Base-by-base conservation (phyloP, 2,797 vertebrate species). In the Champsocephalus esox region DNA sequence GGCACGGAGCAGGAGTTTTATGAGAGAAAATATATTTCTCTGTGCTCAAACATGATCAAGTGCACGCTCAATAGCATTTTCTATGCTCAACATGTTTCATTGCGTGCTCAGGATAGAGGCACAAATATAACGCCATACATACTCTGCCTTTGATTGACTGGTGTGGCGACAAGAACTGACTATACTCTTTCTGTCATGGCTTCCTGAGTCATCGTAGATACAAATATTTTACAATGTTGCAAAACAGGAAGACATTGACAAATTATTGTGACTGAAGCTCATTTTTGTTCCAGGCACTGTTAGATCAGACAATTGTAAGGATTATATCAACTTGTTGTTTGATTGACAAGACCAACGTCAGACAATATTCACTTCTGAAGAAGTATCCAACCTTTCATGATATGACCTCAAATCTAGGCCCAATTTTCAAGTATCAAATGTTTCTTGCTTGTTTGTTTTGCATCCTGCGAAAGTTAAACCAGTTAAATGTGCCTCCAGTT, bases 391-490 rank as follows among this genome's bases (percentile, higher is more conserved):
- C 21, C 48, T 32, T 11, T 43, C 11, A 50, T 44, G 45, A 34
- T 21, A 6, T 0, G 17, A 9, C n/a, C 38, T 41, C 8, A 21
- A 7, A 19, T 21, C 16, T 58, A n/a, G 6, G 16, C 10, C 0
- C 50, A 1, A 16, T 65, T 28, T 45, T 59, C 45, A 11, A 58
- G 7, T 9, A 28, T 9, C 4, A 28, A 48, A 51, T 11, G 10
- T 17, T 38, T 9, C 7, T 64, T 21, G 14, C 28, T 28, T 63
- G 24, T 2, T 38, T 3, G 24, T 44, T 44, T 49, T 34, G 8
- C 10, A 16, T 59, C 12, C 51, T 57, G 51, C 32, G 41, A 41
- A 54, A 74, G 14, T 52, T 2, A 46, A 65, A 68, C 43, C 9
- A 9, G 7, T 17, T 52, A 59, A 59, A 14, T 11, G 6, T 58